These are phyloP conservation scores for Gobius niger DNA, from an alignment of 2,113 vertebrate genomes.

Conservation along the genomic window DNA sequence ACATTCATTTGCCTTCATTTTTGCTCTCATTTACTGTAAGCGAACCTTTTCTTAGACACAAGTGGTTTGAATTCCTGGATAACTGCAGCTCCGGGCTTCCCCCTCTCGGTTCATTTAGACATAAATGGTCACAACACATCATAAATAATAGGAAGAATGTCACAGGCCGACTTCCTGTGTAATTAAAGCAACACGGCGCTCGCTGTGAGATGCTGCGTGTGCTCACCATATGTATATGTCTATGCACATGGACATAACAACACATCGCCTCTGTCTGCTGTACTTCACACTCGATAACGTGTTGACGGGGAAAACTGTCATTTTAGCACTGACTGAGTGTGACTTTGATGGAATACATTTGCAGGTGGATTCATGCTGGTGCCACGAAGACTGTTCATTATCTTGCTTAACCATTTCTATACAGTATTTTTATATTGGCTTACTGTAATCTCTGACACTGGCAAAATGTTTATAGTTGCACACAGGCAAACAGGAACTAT, in stretches of 20 bases:
- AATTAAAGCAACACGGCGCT: slow-evolving; percentile 72
- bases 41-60: slow-evolving; percentile 25
- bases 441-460: background rate
- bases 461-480: background rate
- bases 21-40: slow-evolving; percentile 19
- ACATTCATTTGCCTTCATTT: slow-evolving; percentile 29
- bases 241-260: slow-evolving; percentile 9
- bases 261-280: slow-evolving; percentile 21
- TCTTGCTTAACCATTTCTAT: background rate
- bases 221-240: slow-evolving; percentile 52
- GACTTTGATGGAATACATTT: background rate
- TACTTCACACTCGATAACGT: slow-evolving; percentile 27
- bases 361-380: background rate
- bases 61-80: slow-evolving; percentile 57
- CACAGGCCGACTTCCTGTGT: slow-evolving; percentile 69
- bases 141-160: slow-evolving; percentile 74
- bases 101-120: slow-evolving; percentile 49
- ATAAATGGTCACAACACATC: slow-evolving; percentile 65
- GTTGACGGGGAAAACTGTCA: slow-evolving; percentile 21
- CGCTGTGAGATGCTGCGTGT: slow-evolving; percentile 49
- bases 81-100: slow-evolving; percentile 62
- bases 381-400: background rate
- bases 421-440: too few species aligned
- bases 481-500: too few species aligned
- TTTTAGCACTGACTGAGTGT: background rate